Evolutionary conservation across 2,797 vertebrate genomes (phyloP), one percentile per base, ranked within the genome.

Genomic region (Pipistrellus kuhlii): DNA sequence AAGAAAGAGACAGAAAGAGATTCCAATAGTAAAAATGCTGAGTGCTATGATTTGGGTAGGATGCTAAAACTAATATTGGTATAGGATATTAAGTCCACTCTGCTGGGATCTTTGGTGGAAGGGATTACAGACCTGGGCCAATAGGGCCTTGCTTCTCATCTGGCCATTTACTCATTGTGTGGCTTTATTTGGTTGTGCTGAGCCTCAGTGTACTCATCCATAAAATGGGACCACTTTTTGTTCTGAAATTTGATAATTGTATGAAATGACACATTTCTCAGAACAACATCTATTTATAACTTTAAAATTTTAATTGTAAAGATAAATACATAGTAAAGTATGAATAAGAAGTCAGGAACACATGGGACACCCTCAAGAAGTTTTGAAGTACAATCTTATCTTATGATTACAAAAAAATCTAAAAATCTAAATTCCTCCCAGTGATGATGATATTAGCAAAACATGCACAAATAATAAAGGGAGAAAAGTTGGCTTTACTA

Each of bases 231-330:
- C 20, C 23, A 25, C 3, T 48, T 81, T 92, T 75, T 32, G 46
- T 87, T 84, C 51, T 71, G 13, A 75, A 95, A 32, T 78, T 8
- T 92, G 46, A 1, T 8, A 53, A 15, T 91, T 69, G 20, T 69
- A 13, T 38, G 68, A 38, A 69, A 69, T 69, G 66, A 38, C 66
- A 69, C 8, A 69, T 69, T 69, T 69, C 32, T 21, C 11, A 77
- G 18, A 68, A 15, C 53, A 41, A 46, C 53, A 59, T 69, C 64
- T 91, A 11, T 30, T 35, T 68, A 51, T 30, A 57, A 46, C 6
- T 86, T 90, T 53, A 25, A 73, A 66, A 12, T 68, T 51, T 9
- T 78, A 38, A 75, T 51, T 76, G 35, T 88, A 72, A 64, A 85
- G 41, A 32, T 57, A 84, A 80, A 18, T 27, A 9, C 57, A 27